Evolutionary conservation across 1,140 invertebrate genomes (phyloP).

Genomic region (Listronotus bonariensis): DNA sequence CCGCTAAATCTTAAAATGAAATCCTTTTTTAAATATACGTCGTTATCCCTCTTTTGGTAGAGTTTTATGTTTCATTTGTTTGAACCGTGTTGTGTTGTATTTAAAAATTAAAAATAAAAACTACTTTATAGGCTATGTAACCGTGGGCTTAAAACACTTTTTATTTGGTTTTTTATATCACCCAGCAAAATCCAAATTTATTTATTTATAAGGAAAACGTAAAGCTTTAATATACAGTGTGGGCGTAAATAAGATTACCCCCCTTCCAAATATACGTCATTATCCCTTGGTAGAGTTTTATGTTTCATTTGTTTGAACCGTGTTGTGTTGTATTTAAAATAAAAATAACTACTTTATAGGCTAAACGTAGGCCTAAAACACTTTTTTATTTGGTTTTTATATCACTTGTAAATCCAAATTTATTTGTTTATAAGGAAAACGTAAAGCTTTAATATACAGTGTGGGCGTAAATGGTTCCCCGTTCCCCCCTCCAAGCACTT

Average conservation of each 20-base stretch:
- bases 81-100: constrained; percentile 14
- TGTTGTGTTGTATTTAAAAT: constrained; percentile 21
- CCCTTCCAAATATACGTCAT: too few species aligned
- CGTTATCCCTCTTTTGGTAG: constrained; percentile 28
- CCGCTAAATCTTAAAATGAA: constrained; percentile 32
- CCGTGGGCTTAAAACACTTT: constrained; percentile 6
- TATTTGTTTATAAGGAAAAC: not conserved
- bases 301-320: constrained; percentile 22
- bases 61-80: constrained; percentile 31
- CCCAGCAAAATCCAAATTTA: not conserved
- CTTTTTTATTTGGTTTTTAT: constrained; percentile 3
- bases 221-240: too few species aligned
- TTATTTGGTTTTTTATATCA: constrained; percentile 2
- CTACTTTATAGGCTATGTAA: constrained; percentile 22
- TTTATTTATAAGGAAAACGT: not conserved
- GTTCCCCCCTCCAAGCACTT: too few species aligned
- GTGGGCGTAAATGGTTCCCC: too few species aligned
- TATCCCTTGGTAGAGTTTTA: constrained; percentile 31
- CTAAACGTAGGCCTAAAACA: constrained; percentile 7
- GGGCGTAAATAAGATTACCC: too few species aligned
- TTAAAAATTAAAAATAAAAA: constrained; percentile 24
- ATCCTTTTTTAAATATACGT: constrained; percentile 27
- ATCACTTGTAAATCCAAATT: not conserved
- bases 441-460: too few species aligned
- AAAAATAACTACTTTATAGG: constrained; percentile 25